phyloP scores from a whole-genome alignment of 2,797 vertebrate genomes.

The Aphelocoma californica region DNA sequence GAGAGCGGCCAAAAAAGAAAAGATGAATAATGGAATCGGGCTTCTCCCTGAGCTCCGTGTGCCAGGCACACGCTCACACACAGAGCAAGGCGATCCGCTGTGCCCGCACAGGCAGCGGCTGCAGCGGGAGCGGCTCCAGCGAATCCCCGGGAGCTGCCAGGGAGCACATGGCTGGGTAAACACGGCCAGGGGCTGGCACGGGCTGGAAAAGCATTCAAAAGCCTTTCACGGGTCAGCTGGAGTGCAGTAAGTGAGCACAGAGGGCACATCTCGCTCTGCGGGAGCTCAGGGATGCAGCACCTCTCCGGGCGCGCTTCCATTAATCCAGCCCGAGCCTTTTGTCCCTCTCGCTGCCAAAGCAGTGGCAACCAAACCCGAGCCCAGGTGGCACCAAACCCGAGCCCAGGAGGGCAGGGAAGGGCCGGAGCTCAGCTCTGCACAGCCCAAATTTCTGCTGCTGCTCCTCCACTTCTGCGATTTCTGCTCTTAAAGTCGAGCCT shows the following conservation, averaged over 20 bases:
- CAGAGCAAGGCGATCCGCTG: neutral
- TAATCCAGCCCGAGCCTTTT: neutral
- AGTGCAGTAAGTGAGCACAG: neutral
- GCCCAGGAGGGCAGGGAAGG: neutral
- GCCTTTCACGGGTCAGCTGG: slow-evolving; percentile 15
- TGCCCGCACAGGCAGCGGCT: neutral
- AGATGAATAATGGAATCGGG: neutral
- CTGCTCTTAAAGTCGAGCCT: neutral
- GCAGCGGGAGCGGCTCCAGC: neutral
- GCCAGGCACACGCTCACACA: neutral
- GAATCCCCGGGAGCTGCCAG: neutral
- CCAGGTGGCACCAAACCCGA: neutral
- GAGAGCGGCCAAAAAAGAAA: neutral
- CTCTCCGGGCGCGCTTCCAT: neutral
- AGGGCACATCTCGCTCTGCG: neutral
- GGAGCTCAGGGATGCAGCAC: neutral
- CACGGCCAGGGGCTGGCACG: neutral
- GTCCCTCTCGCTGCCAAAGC: neutral
- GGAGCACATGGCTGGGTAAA: neutral
- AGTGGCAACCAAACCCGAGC: neutral
- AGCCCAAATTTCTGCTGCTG: neutral
- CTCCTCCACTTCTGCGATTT: neutral
- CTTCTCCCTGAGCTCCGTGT: neutral
- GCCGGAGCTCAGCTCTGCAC: neutral
- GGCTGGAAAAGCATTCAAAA: neutral